Conservation (phyloP, 2,888 invertebrate genomes). For the Amblyjoppa fuscipennis region DNA sequence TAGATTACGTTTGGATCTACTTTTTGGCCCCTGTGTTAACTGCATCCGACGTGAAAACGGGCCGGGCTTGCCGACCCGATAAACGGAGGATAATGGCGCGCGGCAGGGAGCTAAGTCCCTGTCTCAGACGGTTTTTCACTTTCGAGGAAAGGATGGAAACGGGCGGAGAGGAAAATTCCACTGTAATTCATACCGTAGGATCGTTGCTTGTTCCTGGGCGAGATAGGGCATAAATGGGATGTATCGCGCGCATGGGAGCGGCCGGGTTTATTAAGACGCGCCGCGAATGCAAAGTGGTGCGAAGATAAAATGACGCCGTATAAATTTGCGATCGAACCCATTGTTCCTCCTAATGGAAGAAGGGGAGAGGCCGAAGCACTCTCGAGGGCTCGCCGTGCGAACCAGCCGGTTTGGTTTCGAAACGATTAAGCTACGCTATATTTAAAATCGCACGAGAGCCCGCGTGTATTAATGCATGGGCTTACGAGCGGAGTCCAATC, state of each 20-base stretch:
- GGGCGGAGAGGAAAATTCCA: slow-evolving; percentile 61
- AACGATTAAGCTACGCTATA: slow-evolving; percentile 14
- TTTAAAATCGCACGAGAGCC: not conserved
- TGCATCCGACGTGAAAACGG: slow-evolving; percentile 67
- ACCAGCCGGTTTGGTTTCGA: not conserved
- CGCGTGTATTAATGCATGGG: not conserved
- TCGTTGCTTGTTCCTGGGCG: not conserved
- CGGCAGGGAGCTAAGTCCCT: slow-evolving; percentile 45
- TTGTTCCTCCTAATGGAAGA: slow-evolving; percentile 69
- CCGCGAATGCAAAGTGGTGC: slow-evolving; percentile 25
- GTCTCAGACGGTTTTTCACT: slow-evolving; percentile 29
- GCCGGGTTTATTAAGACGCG: slow-evolving; percentile 73
- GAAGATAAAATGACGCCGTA: slow-evolving; percentile 75
- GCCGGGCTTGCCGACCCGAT: slow-evolving; percentile 58
- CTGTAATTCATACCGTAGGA: not conserved
- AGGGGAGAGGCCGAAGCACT: not conserved
- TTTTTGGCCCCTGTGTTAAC: slow-evolving; percentile 75
- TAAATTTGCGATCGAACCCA: slow-evolving; percentile 74
- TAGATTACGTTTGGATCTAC: slow-evolving; percentile 76
- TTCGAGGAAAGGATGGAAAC: slow-evolving; percentile 49
- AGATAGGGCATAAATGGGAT: not conserved
- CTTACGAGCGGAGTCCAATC: slow-evolving; percentile 4
- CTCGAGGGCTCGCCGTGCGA: not conserved
- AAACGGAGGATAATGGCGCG: slow-evolving; percentile 73
- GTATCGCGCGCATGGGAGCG: not conserved